Evolutionary conservation across 2,113 vertebrate genomes (phyloP).

Genomic region (Tylochromis polylepis): DNA sequence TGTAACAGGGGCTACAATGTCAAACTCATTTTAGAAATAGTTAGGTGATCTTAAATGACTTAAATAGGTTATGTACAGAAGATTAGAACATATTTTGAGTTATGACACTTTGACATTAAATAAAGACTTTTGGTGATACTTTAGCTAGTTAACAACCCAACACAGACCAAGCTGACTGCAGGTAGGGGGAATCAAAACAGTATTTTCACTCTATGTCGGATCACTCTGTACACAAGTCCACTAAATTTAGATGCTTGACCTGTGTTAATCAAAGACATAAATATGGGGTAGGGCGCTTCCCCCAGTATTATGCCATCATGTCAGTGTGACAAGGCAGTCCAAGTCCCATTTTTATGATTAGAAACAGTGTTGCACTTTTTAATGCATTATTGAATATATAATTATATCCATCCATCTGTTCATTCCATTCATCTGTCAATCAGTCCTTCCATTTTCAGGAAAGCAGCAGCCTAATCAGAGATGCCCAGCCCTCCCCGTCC

Average conservation of each 20-base stretch:
- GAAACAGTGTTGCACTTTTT: background rate
- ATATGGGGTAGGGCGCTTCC: accelerated
- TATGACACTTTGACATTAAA: background rate
- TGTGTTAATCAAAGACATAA: background rate
- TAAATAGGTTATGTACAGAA: too few species aligned
- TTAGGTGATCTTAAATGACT: too few species aligned
- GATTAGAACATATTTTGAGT: too few species aligned
- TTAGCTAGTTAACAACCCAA: background rate
- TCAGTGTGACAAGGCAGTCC: background rate
- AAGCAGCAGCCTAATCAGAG: background rate
- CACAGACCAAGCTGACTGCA: too few species aligned
- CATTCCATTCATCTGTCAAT: background rate
- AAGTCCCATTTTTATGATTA: background rate
- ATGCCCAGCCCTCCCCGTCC: background rate
- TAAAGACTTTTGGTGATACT: background rate
- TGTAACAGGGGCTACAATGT: too few species aligned
- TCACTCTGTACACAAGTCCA: background rate
- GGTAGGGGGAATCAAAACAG: background rate
- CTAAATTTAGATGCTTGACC: accelerated
- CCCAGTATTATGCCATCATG: too few species aligned
- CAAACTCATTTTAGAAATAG: too few species aligned
- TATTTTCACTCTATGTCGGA: background rate
- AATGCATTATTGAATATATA: background rate
- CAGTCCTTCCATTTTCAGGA: background rate
- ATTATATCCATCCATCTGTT: background rate